phyloP scores from a whole-genome alignment of 2,888 invertebrate species.

The Epirrhoe tristata region DNA sequence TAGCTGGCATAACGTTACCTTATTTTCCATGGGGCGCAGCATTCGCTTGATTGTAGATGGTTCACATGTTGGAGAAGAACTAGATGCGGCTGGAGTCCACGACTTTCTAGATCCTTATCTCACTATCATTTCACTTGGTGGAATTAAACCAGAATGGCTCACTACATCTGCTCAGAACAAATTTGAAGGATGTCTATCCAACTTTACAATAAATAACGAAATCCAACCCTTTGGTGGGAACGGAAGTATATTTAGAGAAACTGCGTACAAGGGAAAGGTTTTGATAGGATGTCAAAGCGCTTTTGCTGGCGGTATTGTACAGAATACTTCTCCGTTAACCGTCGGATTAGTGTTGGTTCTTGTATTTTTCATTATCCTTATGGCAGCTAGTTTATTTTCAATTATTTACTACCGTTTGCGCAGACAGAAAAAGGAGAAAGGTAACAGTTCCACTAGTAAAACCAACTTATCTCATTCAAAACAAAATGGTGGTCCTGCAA shows the following conservation, averaged over 20 bases:
- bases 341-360: conserved; percentile 97
- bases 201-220: conserved; percentile 95
- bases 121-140: conserved; percentile 92
- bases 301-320: conserved; percentile 90
- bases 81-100: conserved; percentile 94
- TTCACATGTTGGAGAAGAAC: conserved; percentile 91
- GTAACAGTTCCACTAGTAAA: conserved; percentile 87
- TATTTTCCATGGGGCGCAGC: conserved; percentile 89
- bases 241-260: conserved; percentile 92
- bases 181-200: conserved; percentile 96
- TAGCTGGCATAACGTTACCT: conserved; percentile 94
- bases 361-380: conserved; percentile 95
- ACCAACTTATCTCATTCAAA: conserved; percentile 91
- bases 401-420: conserved; percentile 96
- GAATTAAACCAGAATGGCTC: conserved; percentile 87
- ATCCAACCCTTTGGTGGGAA: conserved; percentile 95
- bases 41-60: conserved; percentile 90
- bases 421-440: conserved; percentile 94
- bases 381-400: conserved; percentile 95
- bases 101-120: conserved; percentile 97
- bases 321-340: conserved; percentile 94
- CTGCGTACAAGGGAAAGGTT: conserved; percentile 89
- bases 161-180: conserved; percentile 84
- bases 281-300: conserved; percentile 90
- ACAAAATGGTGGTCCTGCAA: conserved; percentile 89